phyloP scores from a whole-genome alignment of 2,797 vertebrate species.

The Lepilemur septentrionalis region DNA sequence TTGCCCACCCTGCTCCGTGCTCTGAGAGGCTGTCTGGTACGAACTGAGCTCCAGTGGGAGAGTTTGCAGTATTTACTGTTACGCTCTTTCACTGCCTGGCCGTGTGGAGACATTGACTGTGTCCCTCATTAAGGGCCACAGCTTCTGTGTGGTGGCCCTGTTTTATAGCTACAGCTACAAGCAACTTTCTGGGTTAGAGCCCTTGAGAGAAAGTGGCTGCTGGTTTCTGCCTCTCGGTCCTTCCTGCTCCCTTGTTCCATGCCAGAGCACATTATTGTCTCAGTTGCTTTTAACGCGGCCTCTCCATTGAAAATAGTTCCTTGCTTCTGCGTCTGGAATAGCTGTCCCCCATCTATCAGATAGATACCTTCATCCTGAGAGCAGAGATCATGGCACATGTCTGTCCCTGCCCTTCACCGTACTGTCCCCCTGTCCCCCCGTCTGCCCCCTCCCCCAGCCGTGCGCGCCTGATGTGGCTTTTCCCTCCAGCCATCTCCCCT shows the following conservation, averaged over 20 bases:
- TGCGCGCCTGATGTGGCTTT: background rate
- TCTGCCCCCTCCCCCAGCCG: no score
- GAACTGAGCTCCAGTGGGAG: background rate
- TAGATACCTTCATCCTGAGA: background rate
- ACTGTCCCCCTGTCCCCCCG: background rate
- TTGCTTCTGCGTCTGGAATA: background rate
- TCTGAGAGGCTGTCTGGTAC: background rate
- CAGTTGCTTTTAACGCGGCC: background rate
- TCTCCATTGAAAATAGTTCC: no score
- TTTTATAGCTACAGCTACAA: background rate
- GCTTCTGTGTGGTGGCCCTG: background rate
- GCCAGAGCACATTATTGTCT: background rate
- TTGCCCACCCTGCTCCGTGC: background rate
- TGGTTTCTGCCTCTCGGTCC: background rate
- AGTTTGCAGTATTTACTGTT: background rate
- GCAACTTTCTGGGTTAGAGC: background rate
- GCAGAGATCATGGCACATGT: background rate
- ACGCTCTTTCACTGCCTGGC: background rate
- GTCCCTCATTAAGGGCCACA: background rate
- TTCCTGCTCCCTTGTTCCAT: background rate
- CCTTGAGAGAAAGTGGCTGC: background rate
- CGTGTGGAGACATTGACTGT: no score
- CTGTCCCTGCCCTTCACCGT: background rate
- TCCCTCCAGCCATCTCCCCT: no score
- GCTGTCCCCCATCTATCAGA: background rate